A percentile compares a stretch with the other conserved stretches of the same genome.
Evolutionary conservation across 2,888 invertebrate genomes (phyloP).

Genomic region (Lamproptera curius): DNA sequence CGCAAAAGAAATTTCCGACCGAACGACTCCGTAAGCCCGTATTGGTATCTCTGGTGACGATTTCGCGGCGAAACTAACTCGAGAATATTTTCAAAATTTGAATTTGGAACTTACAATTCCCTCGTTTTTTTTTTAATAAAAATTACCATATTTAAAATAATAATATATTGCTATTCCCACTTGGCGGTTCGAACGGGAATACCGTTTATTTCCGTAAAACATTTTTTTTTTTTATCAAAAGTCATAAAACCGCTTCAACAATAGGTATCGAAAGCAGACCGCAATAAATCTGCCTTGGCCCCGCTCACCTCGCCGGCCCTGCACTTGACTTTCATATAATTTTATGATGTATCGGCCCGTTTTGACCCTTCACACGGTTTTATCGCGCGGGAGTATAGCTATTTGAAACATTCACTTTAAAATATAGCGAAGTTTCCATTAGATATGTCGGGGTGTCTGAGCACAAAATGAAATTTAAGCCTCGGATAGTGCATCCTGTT

Average conservation of each 20-base stretch:
- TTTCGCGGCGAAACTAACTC: conserved; percentile 38
- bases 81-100: conserved; percentile 30
- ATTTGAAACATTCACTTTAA: conserved; percentile 24
- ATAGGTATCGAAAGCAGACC: conserved; percentile 73
- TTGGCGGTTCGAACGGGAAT: too few species aligned
- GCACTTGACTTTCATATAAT: conserved; percentile 77
- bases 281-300: conserved; percentile 64
- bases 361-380: conserved; percentile 73
- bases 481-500: conserved; percentile 40
- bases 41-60: conserved; percentile 42
- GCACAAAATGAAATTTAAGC: conserved; percentile 43
- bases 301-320: conserved; percentile 70
- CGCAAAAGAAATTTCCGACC: conserved; percentile 55
- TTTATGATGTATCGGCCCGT: conserved; percentile 74
- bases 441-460: conserved; percentile 45
- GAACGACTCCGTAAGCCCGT: conserved; percentile 48
- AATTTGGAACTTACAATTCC: conserved; percentile 32
- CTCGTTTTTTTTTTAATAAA: too few species aligned
- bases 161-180: too few species aligned
- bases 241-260: conserved; percentile 62
- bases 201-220: conserved; percentile 59
- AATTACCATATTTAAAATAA: too few species aligned
- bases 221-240: conserved; percentile 45
- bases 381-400: conserved; percentile 55
- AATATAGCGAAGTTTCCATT: conserved; percentile 47